A percentile compares a stretch with the other conserved stretches of the same genome.
Conservation (phyloP, 2,113 vertebrate genomes). For the cat (Felis catus) region F.catus_Fca126_mat1.0 CM031414.1:13505001-13505500, state of each 20-base stretch:
- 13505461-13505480: neutral
- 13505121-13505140: neutral
- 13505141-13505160: neutral
- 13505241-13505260: neutral
- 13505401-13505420: neutral
- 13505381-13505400: neutral
- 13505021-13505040: neutral
- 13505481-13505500: neutral
- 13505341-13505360: neutral
- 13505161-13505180: neutral
- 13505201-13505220: neutral
- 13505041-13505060: fast-evolving
- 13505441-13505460: neutral
- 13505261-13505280: neutral
- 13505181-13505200: neutral
- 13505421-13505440: neutral
- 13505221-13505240: neutral
- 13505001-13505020: neutral
- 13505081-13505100: fast-evolving
- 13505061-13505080: neutral
- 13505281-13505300: neutral
- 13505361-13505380: neutral
- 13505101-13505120: fast-evolving
- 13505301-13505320: fast-evolving
- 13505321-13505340: neutral